phyloP scores from a whole-genome alignment of 2,888 invertebrate species.

The Ypsolopha sequella region DNA sequence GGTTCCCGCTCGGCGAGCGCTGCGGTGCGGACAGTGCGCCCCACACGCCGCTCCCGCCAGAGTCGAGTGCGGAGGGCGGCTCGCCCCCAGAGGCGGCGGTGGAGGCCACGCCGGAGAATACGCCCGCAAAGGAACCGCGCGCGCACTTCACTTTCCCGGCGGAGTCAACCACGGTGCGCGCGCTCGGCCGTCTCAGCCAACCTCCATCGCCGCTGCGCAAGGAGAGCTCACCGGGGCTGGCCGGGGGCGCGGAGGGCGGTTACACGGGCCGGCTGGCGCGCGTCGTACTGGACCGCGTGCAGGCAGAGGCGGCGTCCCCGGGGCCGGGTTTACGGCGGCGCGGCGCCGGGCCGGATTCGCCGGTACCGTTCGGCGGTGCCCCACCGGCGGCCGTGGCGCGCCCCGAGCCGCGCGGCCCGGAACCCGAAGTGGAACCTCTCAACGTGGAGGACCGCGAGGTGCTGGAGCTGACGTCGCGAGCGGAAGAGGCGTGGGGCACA shows the following conservation, averaged over 20 bases:
- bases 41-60: conserved; percentile 59
- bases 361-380: conserved; percentile 49
- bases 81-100: conserved; percentile 90
- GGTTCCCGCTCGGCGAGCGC: conserved; percentile 54
- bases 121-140: conserved; percentile 78
- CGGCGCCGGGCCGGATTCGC: conserved; percentile 43
- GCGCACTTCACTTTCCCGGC: conserved; percentile 60
- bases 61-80: conserved; percentile 62
- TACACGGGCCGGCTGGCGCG: conserved; percentile 47
- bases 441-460: conserved; percentile 66
- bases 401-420: conserved; percentile 17
- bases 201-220: conserved; percentile 79
- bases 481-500: conserved; percentile 70
- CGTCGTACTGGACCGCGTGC: conserved; percentile 51
- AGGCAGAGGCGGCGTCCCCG: conserved; percentile 17
- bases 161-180: conserved; percentile 76
- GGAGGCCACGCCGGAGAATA: conserved; percentile 91
- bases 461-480: conserved; percentile 55
- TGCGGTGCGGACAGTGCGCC: conserved; percentile 59
- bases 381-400: conserved; percentile 31
- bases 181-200: conserved; percentile 72
- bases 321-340: neutral
- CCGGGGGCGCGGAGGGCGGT: conserved; percentile 21
- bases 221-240: conserved; percentile 63
- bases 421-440: conserved; percentile 11